Evolutionary conservation across 2,888 invertebrate species (phyloP).

Genomic region (Mimumesa dahlbomi): DNA sequence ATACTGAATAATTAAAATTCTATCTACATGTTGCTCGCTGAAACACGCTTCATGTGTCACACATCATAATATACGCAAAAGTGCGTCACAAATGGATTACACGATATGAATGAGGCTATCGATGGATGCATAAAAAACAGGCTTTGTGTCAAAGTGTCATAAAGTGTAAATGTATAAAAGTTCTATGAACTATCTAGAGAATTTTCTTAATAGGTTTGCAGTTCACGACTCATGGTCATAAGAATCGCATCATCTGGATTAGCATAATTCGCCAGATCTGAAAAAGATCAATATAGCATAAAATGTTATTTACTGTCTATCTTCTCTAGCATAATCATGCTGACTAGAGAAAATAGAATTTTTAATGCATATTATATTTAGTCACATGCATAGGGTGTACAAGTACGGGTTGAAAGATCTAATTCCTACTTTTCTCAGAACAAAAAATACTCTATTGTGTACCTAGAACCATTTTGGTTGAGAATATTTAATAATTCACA

Average conservation of each 20-base stretch:
- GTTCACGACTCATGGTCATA: slow-evolving; percentile 81
- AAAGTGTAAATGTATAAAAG: slow-evolving; percentile 17
- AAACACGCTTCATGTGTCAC: neutral
- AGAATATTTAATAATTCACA: slow-evolving; percentile 30
- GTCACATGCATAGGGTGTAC: neutral
- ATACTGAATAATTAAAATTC: slow-evolving; percentile 54
- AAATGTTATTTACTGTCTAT: slow-evolving; percentile 8
- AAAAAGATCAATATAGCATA: slow-evolving; percentile 64
- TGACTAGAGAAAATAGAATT: neutral
- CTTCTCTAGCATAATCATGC: neutral
- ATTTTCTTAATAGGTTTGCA: slow-evolving; percentile 74
- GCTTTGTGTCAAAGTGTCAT: slow-evolving; percentile 9
- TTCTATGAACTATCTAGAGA: slow-evolving; percentile 15
- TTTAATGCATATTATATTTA: neutral
- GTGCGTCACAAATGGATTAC: slow-evolving; percentile 13
- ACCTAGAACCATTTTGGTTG: slow-evolving; percentile 9
- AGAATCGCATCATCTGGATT: slow-evolving; percentile 86
- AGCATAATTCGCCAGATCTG: slow-evolving; percentile 83
- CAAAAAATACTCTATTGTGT: slow-evolving; percentile 11
- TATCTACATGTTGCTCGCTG: slow-evolving; percentile 7
- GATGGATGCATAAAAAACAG: slow-evolving; percentile 10
- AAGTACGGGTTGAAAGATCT: neutral
- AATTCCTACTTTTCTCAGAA: slow-evolving; percentile 13
- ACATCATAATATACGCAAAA: neutral
- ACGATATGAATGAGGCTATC: slow-evolving; percentile 8